Base-by-base conservation (phyloP, 2,113 vertebrate species). In the Anoplopoma fimbria region DNA sequence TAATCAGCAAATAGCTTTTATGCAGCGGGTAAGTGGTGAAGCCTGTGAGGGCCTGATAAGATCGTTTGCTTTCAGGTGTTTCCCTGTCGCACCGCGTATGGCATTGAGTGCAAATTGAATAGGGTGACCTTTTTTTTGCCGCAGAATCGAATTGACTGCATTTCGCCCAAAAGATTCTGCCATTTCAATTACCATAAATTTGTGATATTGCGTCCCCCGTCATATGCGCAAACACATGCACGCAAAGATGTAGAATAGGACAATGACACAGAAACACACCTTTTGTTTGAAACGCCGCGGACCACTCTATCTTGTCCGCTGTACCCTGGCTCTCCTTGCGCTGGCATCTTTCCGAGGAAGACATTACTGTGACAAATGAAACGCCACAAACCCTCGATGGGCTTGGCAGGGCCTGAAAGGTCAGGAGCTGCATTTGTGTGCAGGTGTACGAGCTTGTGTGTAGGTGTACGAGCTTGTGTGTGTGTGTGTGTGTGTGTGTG, bases 61-160 rank as follows among this genome's bases (percentile, higher is more conserved):
- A 96, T 96, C 88, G 86, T 96, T 97, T 96, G 91, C 95, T 97
- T 96, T 97, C 95, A 95, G 85, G 85, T 96, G 89, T 96, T 96
- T 97, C 93, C 95, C 85, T 95, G 86, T 91, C 78, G 85, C 72
- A 92, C 94, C 91, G 88, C 92, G 60, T 92, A 93, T 87, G 90
- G 92, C 93, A 89, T 95, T 84, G 93, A 95, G 92, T 95, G 95
- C 93, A 96, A 97, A 97, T 96, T 97, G 96, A 97, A 96, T 93
- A 93, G 92, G 90, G 85, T 96, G 95, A 98, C 96, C 97, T 96
- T 97, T 97, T 45, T 88, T 78, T 57, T 29, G 95, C 93, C 88
- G 91, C 91, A 85, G 92, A 96, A 86, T 96, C 93, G 95, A 97
- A 97, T 93, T 95, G 96, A 96, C 95, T 96, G 92, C 88, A 83